Conservation (phyloP, 1,140 invertebrate genomes). For the Scaptodrosophila lebanonensis region DNA sequence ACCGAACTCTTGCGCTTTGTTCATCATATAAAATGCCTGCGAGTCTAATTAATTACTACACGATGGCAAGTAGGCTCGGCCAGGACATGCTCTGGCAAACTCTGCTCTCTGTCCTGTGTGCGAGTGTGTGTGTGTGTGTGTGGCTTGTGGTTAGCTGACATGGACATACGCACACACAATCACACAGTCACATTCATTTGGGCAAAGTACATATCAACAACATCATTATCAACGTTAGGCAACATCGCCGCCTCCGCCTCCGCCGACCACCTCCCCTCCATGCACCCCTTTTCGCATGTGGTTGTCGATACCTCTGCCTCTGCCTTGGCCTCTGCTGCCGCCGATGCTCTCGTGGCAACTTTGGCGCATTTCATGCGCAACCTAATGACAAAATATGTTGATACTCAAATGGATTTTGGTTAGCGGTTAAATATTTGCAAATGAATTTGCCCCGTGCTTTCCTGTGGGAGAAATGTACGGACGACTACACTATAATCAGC, state of each 20-base stretch:
- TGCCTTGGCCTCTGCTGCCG: background rate
- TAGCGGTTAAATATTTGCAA: slow-evolving; percentile 48
- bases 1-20: slow-evolving; percentile 44
- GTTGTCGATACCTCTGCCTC: too few species aligned
- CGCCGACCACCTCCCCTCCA: too few species aligned
- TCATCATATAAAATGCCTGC: slow-evolving; percentile 69
- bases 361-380: slow-evolving; percentile 1
- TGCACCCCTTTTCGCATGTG: too few species aligned
- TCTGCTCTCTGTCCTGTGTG: slow-evolving; percentile 7
- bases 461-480: background rate
- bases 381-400: slow-evolving; percentile 44
- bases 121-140: too few species aligned
- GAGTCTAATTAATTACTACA: slow-evolving; percentile 69
- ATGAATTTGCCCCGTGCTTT: slow-evolving; percentile 13
- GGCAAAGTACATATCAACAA: slow-evolving; percentile 11
- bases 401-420: slow-evolving; percentile 40
- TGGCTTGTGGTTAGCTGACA: background rate
- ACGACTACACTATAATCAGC: slow-evolving; percentile 1
- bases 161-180: too few species aligned
- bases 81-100: background rate
- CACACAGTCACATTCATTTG: background rate
- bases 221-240: slow-evolving; percentile 35
- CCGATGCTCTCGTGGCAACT: background rate
- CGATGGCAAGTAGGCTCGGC: background rate
- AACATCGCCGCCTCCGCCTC: slow-evolving; percentile 6